A percentile compares a stretch with the other conserved stretches of the same genome.
phyloP scores from a whole-genome alignment of 2,888 invertebrate genomes.

The Ashinkailepas kermadecensis region DNA sequence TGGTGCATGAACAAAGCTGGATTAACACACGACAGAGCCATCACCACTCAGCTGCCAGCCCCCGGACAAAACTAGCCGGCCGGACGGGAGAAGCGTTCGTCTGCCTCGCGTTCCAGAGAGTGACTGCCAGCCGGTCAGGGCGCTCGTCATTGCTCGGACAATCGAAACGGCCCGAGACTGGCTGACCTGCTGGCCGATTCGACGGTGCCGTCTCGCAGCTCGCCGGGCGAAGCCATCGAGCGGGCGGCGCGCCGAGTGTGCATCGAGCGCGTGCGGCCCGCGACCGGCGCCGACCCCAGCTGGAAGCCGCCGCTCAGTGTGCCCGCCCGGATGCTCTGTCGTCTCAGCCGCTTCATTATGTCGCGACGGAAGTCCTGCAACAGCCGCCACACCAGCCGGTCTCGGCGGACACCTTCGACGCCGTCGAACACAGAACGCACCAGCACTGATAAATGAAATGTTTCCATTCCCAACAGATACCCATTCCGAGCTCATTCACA shows the following conservation, averaged over 20 bases:
- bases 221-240: neutral
- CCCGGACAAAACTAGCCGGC: too few relatives aligned
- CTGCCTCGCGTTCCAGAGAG: too few relatives aligned
- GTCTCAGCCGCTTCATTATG: slow-evolving; percentile 80
- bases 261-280: neutral
- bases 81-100: too few relatives aligned
- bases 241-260: neutral
- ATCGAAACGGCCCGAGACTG: neutral
- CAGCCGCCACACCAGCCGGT: neutral
- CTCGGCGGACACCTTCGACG: neutral
- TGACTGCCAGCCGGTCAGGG: too few relatives aligned
- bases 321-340: slow-evolving; percentile 59
- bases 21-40: too few relatives aligned
- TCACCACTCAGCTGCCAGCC: too few relatives aligned
- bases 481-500: too few relatives aligned
- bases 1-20: too few relatives aligned
- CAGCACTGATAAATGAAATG: too few relatives aligned
- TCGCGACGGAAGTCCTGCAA: slow-evolving; percentile 55
- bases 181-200: neutral
- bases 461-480: too few relatives aligned
- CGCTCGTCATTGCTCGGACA: too few relatives aligned
- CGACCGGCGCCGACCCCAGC: slow-evolving; percentile 17
- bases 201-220: neutral
- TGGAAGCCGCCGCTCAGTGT: slow-evolving; percentile 1
- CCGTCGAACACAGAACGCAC: too few relatives aligned